Percentiles rank a stretch among this genome's conserved stretches.
Evolutionary conservation across 2,797 vertebrate species (phyloP).

Genomic region (Balearica regulorum): DNA sequence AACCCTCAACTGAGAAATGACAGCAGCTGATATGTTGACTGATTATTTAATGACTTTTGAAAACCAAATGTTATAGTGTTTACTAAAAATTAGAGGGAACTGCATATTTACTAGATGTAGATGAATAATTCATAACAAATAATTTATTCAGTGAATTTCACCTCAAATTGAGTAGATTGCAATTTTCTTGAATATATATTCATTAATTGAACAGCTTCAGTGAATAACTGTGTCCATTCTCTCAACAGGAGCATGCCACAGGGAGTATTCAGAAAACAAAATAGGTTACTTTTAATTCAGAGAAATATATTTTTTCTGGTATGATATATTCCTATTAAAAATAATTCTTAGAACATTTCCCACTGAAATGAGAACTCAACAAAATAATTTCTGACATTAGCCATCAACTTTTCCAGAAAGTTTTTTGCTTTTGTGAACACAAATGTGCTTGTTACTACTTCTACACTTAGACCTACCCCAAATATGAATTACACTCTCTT

Average conservation of each 20-base stretch:
- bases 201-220: constrained; percentile 2
- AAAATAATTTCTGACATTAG: not conserved
- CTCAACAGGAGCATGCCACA: not conserved
- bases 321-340: not conserved
- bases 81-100: constrained; percentile 9
- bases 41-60: constrained; percentile 32
- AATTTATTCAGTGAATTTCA: constrained; percentile 35
- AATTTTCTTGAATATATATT: constrained; percentile 31
- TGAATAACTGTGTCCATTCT: not conserved
- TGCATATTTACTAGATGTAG: not conserved
- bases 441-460: not conserved
- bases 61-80: constrained; percentile 32
- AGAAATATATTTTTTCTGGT: not conserved
- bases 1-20: not conserved
- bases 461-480: not conserved
- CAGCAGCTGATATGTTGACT: not conserved
- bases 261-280: not conserved
- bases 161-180: not conserved
- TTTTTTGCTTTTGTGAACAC: not conserved
- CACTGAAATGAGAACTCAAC: not conserved
- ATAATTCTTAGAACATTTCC: not conserved
- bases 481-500: not conserved
- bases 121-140: constrained; percentile 50
- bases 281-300: not conserved
- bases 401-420: not conserved